Evolutionary conservation across 2,113 vertebrate species (phyloP).

Genomic region (Bombycilla garrulus): DNA sequence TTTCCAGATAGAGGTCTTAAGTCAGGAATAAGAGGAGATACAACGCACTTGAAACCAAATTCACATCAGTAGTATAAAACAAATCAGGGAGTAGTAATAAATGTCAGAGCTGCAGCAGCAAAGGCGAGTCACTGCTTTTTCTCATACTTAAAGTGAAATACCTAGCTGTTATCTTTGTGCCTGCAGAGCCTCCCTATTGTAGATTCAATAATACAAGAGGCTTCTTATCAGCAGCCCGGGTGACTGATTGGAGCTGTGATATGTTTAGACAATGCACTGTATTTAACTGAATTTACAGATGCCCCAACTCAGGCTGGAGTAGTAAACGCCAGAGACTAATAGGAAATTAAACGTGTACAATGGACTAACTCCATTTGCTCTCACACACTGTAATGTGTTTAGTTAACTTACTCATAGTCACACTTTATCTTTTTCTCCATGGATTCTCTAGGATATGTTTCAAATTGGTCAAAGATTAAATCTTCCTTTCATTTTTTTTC

Average conservation of each 20-base stretch:
- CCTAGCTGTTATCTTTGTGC: constrained; percentile 85
- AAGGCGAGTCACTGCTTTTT: constrained; percentile 60
- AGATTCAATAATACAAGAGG: constrained; percentile 90
- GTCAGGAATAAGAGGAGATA: constrained; percentile 53
- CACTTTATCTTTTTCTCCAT: constrained; percentile 80
- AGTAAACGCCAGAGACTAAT: constrained; percentile 84
- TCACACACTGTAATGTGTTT: constrained; percentile 76
- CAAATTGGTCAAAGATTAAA: constrained; percentile 82
- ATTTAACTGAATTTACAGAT: constrained; percentile 92
- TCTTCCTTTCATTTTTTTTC: constrained; percentile 76
- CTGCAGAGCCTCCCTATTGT: constrained; percentile 86
- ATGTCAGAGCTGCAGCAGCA: constrained; percentile 73
- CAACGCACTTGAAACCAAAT: constrained; percentile 64
- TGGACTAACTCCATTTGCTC: constrained; percentile 83
- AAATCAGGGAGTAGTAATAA: constrained; percentile 76
- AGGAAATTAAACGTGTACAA: constrained; percentile 90
- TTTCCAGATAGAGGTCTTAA: constrained; percentile 46
- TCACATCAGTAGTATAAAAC: constrained; percentile 63
- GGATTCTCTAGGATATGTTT: constrained; percentile 80
- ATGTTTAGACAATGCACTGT: constrained; percentile 88
- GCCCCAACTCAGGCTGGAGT: constrained; percentile 73
- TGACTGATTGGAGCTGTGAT: constrained; percentile 90
- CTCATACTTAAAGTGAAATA: constrained; percentile 83
- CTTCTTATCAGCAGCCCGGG: constrained; percentile 83
- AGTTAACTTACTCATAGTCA: constrained; percentile 81